Evolutionary conservation across 2,797 vertebrate species (phyloP), one percentile per base, ranked within the genome.

Genomic region (Semotilus atromaculatus): DNA sequence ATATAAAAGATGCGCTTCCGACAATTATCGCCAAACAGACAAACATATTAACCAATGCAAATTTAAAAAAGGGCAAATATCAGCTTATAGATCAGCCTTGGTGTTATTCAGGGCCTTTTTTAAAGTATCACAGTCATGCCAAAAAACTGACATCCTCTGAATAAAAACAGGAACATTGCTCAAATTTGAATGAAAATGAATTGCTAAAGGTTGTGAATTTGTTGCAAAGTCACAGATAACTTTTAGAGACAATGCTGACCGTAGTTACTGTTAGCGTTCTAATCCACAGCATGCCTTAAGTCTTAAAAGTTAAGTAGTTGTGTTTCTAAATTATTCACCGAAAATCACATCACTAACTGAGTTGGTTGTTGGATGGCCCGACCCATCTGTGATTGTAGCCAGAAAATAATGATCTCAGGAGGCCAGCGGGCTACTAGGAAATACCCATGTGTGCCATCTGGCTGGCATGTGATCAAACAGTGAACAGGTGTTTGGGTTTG

Each of bases 381-480:
- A 55, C 19, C 48, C 72, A 75, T 55, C 48, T 9, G 72, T 60
- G 55, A 76, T 31, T 58, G 34, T 43, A 58, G 10, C 34, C 53
- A 76, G 31, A n/a, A 76, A 58, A 38, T n/a, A 8, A 38, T 26
- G 48, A 55, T 75, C 67, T 58, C 26, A 40, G 48, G 66, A 71
- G 55, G 13, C 29, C 60, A 74, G 60, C 3, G 45, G 43, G 29
- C 38, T 38, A 66, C 81, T 38, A 64, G 58, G 55, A 75, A 75
- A 75, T 74, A 43, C 71, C 58, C 31, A 66, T 26, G 40, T 74
- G 21, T 74, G 81, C 71, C 71, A 83, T 75, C 71, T 75, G 58
- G 43, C 81, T 83, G 60, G 71, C 71, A 66, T 82, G 43, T 19
- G 81, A 64, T 75, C 55, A 74, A 51, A 64, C 23, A 64, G 58